phyloP scores from a whole-genome alignment of 2,888 invertebrate genomes.

The Serripes groenlandicus region DNA sequence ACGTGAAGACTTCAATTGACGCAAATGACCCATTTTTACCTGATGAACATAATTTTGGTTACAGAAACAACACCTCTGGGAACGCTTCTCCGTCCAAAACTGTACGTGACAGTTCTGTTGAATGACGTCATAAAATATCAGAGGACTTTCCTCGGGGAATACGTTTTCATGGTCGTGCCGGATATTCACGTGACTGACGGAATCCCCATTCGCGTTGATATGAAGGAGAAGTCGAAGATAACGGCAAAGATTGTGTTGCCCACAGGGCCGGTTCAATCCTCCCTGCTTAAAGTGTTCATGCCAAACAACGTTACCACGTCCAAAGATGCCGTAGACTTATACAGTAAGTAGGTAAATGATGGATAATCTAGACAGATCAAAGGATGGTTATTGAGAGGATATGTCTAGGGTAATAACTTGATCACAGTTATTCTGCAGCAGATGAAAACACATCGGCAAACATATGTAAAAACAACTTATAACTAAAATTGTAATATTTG shows the following conservation, averaged over 20 bases:
- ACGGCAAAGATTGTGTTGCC: not conserved
- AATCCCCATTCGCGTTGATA: constrained; percentile 13
- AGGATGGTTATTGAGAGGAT: too few species aligned
- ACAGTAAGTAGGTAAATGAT: constrained; percentile 26
- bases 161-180: constrained; percentile 18
- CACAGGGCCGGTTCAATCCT: constrained; percentile 17
- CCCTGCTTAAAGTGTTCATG: constrained; percentile 30
- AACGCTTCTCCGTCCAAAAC: constrained; percentile 8
- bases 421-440: too few species aligned
- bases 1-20: too few species aligned
- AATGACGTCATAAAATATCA: not conserved
- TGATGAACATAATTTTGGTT: not conserved
- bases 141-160: constrained; percentile 11
- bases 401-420: too few species aligned
- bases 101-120: not conserved
- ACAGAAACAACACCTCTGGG: constrained; percentile 23
- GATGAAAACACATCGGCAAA: too few species aligned
- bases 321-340: constrained; percentile 5
- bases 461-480: too few species aligned
- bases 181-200: not conserved
- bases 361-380: too few species aligned
- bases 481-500: too few species aligned
- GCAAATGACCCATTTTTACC: too few species aligned
- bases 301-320: constrained; percentile 19
- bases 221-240: constrained; percentile 26